Percentiles rank a stretch among this genome's conserved stretches.
These are phyloP conservation scores for Zaprionus lineosus DNA, from an alignment of 2,888 invertebrate species.

Conservation along the genomic window DNA sequence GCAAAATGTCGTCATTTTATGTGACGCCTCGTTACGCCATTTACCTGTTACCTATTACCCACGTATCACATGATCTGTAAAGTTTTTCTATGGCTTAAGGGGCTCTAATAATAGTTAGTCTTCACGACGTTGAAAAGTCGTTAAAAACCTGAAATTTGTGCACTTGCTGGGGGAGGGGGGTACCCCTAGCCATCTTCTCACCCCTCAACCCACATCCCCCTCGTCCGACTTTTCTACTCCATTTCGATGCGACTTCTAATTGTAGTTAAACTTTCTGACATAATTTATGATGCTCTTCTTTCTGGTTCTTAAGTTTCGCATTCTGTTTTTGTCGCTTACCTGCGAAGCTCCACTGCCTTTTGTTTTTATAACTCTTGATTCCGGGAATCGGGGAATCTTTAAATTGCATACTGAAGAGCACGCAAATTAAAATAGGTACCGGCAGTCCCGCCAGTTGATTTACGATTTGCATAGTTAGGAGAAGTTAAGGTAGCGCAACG, in stretches of 20 bases:
- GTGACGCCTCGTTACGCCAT: slow-evolving; percentile 35
- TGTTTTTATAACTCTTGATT: slow-evolving; percentile 33
- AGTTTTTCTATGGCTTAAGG: slow-evolving; percentile 44
- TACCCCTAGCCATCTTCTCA: no score
- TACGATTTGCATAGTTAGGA: slow-evolving; percentile 36
- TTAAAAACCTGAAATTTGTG: slow-evolving; percentile 47
- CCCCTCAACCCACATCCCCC: neutral
- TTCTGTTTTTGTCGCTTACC: slow-evolving; percentile 46
- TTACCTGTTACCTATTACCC: slow-evolving; percentile 23
- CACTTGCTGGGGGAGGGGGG: slow-evolving; percentile 27
- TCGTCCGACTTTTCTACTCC: neutral
- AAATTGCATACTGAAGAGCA: slow-evolving; percentile 66
- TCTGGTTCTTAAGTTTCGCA: slow-evolving; percentile 16
- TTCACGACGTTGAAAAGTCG: slow-evolving; percentile 49
- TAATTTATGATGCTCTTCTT: slow-evolving; percentile 65
- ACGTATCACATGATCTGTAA: slow-evolving; percentile 47
- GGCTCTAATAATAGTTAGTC: slow-evolving; percentile 63
- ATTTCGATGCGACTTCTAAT: slow-evolving; percentile 58
- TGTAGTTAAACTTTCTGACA: slow-evolving; percentile 74
- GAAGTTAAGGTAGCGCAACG: slow-evolving; percentile 5
- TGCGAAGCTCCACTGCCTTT: slow-evolving; percentile 12
- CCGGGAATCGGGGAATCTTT: slow-evolving; percentile 63
- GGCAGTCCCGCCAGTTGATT: slow-evolving; percentile 33
- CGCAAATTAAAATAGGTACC: slow-evolving; percentile 7
- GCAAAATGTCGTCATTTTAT: slow-evolving; percentile 39